Evolutionary conservation across 2,113 vertebrate species (phyloP).

Genomic region (Progne subis): DNA sequence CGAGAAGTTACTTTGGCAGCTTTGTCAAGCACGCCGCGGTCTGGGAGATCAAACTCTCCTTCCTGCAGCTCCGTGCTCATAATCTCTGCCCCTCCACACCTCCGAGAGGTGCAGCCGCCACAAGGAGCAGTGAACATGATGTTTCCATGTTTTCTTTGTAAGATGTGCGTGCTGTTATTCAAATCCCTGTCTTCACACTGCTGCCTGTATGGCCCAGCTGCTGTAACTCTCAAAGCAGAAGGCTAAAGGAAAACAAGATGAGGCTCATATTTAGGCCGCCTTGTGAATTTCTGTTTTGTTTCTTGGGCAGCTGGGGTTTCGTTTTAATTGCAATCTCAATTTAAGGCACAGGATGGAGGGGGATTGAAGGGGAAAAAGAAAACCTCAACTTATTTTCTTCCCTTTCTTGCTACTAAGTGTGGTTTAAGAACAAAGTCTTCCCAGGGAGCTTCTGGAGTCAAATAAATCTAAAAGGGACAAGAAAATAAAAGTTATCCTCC

Average conservation of each 20-base stretch:
- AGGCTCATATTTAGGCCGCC: background rate
- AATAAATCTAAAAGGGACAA: background rate
- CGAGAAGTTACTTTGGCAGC: background rate
- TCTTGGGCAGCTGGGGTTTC: background rate
- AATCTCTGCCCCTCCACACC: background rate
- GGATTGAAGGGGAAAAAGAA: background rate
- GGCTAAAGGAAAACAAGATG: background rate
- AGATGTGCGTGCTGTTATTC: background rate
- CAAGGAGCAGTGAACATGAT: background rate
- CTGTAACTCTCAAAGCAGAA: background rate
- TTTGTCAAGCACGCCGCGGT: background rate
- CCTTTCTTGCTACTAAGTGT: background rate
- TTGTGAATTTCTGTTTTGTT: background rate
- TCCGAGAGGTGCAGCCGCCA: accelerated
- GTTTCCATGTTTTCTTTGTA: background rate
- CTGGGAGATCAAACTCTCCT: background rate
- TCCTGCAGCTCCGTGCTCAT: background rate
- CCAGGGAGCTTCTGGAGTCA: background rate
- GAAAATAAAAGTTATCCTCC: background rate
- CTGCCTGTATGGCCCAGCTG: background rate
- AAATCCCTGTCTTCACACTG: background rate
- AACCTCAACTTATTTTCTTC: background rate
- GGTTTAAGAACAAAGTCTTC: background rate
- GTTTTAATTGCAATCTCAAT: background rate
- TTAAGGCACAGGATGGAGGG: background rate